Percentiles rank a stretch among this genome's conserved stretches.
Evolutionary conservation across 2,113 vertebrate genomes (phyloP).

Genomic region (Martes martes): DNA sequence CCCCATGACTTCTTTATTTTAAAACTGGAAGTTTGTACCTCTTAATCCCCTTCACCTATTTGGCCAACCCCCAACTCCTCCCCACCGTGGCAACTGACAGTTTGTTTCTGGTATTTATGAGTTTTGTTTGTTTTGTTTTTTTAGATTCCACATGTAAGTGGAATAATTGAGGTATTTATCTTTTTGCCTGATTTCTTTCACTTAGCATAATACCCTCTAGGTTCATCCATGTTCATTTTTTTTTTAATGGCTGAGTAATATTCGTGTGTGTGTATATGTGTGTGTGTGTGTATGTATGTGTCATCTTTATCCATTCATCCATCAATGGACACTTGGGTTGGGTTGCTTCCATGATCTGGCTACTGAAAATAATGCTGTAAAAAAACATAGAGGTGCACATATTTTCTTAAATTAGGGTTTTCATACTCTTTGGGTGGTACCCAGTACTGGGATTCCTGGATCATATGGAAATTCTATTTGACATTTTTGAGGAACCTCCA

Average conservation of each 20-base stretch:
- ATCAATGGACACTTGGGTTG: not conserved
- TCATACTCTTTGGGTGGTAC: not conserved
- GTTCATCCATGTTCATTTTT: not conserved
- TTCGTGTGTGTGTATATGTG: not conserved
- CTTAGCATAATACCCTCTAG: not conserved
- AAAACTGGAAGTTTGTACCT: not conserved
- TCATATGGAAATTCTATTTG: not conserved
- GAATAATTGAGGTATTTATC: not conserved
- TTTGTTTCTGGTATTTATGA: not conserved
- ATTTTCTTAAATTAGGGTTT: not conserved
- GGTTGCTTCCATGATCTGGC: not conserved
- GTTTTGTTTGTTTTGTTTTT: not conserved
- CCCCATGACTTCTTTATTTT: not conserved
- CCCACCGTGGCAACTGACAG: not conserved
- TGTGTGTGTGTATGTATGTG: not conserved
- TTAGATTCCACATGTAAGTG: not conserved
- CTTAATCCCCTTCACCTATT: not conserved
- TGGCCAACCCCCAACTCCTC: not conserved
- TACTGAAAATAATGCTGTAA: not conserved
- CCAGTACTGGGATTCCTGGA: not conserved
- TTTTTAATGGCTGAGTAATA: not conserved
- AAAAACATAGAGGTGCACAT: not conserved
- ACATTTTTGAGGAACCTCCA: not conserved
- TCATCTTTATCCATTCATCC: not conserved
- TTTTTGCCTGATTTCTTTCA: not conserved